These are phyloP conservation scores for Magallana ariakensis DNA, from an alignment of 1,140 invertebrate species.

Conservation along the genomic window DNA sequence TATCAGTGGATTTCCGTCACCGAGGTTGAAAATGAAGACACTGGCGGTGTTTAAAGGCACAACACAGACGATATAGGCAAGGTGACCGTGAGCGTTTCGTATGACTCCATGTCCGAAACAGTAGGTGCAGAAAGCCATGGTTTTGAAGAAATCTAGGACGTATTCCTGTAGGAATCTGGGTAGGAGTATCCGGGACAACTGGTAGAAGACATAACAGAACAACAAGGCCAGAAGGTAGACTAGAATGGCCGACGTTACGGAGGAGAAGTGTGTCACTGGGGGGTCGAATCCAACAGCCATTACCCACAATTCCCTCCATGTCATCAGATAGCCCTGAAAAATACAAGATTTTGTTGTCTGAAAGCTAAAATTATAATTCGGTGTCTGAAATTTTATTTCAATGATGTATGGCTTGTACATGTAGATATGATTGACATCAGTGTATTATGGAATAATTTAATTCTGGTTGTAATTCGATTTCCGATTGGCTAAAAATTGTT, in stretches of 20 bases:
- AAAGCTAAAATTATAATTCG: not conserved
- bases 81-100: conserved; percentile 28
- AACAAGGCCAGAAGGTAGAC: not conserved
- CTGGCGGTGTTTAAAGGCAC: conserved; percentile 45
- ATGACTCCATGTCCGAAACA: conserved; percentile 41
- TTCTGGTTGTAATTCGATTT: too few species aligned
- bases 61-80: conserved; percentile 19
- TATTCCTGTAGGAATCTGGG: not conserved
- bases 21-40: conserved; percentile 24
- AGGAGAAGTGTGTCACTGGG: conserved; percentile 19
- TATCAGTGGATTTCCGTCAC: conserved; percentile 22
- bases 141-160: conserved; percentile 48
- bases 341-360: not conserved
- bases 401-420: too few species aligned
- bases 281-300: conserved; percentile 10
- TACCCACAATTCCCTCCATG: conserved; percentile 43
- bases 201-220: conserved; percentile 37
- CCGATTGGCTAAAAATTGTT: too few species aligned
- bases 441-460: too few species aligned
- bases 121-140: conserved; percentile 45
- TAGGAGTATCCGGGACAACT: not conserved
- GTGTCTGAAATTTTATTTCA: too few species aligned
- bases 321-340: conserved; percentile 21
- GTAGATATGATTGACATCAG: too few species aligned
- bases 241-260: not conserved